Conservation (phyloP, 2,797 vertebrate species). For the Cirrhinus molitorella region DNA sequence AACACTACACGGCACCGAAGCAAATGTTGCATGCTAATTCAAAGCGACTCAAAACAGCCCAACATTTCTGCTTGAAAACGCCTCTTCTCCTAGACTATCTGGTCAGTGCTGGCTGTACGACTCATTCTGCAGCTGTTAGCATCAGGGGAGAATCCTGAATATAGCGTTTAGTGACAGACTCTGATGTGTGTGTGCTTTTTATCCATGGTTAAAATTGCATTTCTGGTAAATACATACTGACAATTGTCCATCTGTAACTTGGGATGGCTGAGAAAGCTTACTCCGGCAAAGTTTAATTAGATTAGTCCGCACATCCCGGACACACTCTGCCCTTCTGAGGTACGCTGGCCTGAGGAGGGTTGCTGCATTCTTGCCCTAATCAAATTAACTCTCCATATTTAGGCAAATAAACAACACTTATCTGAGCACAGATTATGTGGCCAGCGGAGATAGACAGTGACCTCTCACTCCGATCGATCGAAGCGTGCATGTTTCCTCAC, state of each 20-base stretch:
- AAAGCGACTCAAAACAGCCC: slow-evolving; percentile 8
- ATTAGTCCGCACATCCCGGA: slow-evolving; percentile 76
- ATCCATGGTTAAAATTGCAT: background rate
- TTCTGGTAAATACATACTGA: background rate
- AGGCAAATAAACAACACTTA: slow-evolving; percentile 65
- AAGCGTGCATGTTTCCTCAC: slow-evolving; percentile 2
- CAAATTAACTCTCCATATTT: slow-evolving; percentile 60
- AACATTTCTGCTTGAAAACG: slow-evolving; percentile 7
- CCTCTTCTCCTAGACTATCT: background rate
- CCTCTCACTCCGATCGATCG: slow-evolving; percentile 38
- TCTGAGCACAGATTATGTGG: slow-evolving; percentile 52
- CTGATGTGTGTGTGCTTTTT: background rate
- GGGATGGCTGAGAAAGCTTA: slow-evolving; percentile 62
- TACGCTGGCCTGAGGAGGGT: slow-evolving; percentile 51
- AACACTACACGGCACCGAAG: slow-evolving; percentile 30
- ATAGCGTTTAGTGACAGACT: background rate
- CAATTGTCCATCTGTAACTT: slow-evolving; percentile 38
- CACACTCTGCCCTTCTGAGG: slow-evolving; percentile 54
- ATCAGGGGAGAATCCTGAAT: background rate
- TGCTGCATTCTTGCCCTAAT: slow-evolving; percentile 62
- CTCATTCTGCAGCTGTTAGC: background rate
- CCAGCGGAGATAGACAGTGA: slow-evolving; percentile 51
- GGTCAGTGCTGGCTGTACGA: slow-evolving; percentile 8
- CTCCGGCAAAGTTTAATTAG: slow-evolving; percentile 75
- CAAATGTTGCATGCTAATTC: slow-evolving; percentile 49